Evolutionary conservation across 2,797 vertebrate genomes (phyloP).

Genomic region (Thunnus albacares): DNA sequence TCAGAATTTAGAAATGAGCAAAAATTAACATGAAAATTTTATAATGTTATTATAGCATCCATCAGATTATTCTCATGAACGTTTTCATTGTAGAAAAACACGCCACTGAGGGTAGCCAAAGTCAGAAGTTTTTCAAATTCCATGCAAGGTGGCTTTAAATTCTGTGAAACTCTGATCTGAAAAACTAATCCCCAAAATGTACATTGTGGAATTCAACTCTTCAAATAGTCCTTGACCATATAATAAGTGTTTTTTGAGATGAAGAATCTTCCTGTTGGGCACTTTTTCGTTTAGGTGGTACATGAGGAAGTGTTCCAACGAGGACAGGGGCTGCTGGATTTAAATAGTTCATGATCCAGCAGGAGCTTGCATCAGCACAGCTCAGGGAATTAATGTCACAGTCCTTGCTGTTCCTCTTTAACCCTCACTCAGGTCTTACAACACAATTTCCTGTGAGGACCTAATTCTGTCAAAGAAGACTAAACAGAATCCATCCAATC

Average conservation of each 20-base stretch:
- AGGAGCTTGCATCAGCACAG: conserved; percentile 78
- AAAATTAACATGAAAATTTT: no score
- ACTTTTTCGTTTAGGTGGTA: background rate
- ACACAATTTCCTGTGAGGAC: conserved; percentile 81
- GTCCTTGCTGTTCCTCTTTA: conserved; percentile 79
- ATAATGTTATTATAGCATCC: no score
- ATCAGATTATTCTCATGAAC: no score
- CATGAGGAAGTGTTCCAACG: conserved; percentile 29
- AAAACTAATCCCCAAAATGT: background rate
- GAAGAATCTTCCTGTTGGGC: background rate
- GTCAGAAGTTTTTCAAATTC: background rate
- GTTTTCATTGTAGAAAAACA: no score
- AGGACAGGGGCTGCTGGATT: conserved; percentile 63
- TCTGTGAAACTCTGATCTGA: background rate
- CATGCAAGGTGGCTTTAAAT: background rate
- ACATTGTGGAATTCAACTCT: background rate
- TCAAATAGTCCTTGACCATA: background rate
- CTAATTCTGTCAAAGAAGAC: conserved; percentile 83
- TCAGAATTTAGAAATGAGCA: no score
- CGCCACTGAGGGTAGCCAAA: conserved; percentile 19
- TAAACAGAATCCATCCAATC: conserved; percentile 69
- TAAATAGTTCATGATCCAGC: conserved; percentile 75
- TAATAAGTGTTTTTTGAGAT: background rate
- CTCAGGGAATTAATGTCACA: conserved; percentile 87
- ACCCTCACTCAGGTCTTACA: conserved; percentile 75